A percentile compares a stretch with the other conserved stretches of the same genome.
Conservation (phyloP, 2,888 invertebrate genomes). For the Dasysyrphus albostriatus region DNA sequence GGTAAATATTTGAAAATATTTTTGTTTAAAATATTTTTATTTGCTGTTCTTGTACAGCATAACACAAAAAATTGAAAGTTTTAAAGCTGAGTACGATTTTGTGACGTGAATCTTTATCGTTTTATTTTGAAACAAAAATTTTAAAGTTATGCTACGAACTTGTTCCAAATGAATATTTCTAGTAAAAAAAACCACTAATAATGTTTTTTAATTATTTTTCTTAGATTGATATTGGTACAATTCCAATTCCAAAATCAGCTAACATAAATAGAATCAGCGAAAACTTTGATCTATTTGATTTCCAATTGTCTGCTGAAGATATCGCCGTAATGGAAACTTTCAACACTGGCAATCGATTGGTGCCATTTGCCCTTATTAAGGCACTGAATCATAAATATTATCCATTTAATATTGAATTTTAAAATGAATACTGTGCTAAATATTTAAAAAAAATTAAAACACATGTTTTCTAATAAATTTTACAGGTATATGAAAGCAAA, state of each 20-base stretch:
- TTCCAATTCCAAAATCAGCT: conserved; percentile 86
- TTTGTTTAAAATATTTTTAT: background rate
- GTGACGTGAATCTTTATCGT: too few species aligned
- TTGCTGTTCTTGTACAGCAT: too few species aligned
- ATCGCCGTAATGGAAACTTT: conserved; percentile 84
- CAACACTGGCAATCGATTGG: conserved; percentile 82
- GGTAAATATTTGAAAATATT: conserved; percentile 83
- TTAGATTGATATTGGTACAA: conserved; percentile 85
- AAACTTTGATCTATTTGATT: conserved; percentile 86
- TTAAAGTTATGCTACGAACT: too few species aligned
- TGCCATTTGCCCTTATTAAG: conserved; percentile 79
- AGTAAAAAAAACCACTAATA: background rate
- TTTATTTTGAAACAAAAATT: background rate
- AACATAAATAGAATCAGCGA: conserved; percentile 84
- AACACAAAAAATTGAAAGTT: too few species aligned
- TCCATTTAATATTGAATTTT: conserved; percentile 82
- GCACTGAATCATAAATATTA: conserved; percentile 82
- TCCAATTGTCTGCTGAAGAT: conserved; percentile 84
- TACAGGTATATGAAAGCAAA: background rate
- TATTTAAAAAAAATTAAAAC: background rate
- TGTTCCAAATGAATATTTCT: too few species aligned
- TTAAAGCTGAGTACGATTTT: too few species aligned
- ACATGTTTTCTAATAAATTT: background rate
- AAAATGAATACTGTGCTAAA: conserved; percentile 36
- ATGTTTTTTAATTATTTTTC: conserved; percentile 76